phyloP scores from a whole-genome alignment of 2,888 invertebrate genomes.

The Pterostichus niger region DNA sequence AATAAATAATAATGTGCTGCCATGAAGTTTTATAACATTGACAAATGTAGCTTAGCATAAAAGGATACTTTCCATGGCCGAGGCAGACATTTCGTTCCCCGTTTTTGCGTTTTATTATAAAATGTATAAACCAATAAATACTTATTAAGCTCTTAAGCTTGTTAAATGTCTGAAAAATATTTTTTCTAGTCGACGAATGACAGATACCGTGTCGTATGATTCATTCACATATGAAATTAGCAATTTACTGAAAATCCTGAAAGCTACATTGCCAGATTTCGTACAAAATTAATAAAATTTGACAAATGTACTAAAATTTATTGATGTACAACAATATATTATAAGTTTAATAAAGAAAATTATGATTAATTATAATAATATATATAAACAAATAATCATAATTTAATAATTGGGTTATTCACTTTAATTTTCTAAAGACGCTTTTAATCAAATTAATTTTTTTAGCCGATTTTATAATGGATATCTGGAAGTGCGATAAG shows the following conservation, averaged over 20 bases:
- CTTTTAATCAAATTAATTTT: neutral
- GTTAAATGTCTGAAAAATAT: constrained; percentile 39
- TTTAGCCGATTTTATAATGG: neutral
- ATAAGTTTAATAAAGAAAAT: neutral
- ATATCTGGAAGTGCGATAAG: neutral
- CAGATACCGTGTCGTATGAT: constrained; percentile 35
- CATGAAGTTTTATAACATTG: constrained; percentile 68
- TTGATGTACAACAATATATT: neutral
- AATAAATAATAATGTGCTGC: constrained; percentile 21
- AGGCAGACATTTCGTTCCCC: constrained; percentile 94
- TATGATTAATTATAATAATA: neutral
- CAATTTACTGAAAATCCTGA: constrained; percentile 60
- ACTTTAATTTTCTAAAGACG: neutral
- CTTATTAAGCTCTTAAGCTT: neutral
- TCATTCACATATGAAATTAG: constrained; percentile 54
- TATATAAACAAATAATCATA: neutral
- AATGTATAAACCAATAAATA: constrained; percentile 28
- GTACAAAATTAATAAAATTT: neutral
- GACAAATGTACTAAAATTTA: neutral
- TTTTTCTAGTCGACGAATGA: constrained; percentile 24
- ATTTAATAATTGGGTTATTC: neutral
- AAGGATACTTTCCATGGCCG: constrained; percentile 96
- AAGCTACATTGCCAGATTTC: constrained; percentile 54
- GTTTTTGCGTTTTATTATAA: constrained; percentile 78
- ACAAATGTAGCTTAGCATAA: constrained; percentile 70